Evolutionary conservation across 1,140 invertebrate species (phyloP), one percentile per base, ranked within the genome.

Genomic region (Arion vulgaris): DNA sequence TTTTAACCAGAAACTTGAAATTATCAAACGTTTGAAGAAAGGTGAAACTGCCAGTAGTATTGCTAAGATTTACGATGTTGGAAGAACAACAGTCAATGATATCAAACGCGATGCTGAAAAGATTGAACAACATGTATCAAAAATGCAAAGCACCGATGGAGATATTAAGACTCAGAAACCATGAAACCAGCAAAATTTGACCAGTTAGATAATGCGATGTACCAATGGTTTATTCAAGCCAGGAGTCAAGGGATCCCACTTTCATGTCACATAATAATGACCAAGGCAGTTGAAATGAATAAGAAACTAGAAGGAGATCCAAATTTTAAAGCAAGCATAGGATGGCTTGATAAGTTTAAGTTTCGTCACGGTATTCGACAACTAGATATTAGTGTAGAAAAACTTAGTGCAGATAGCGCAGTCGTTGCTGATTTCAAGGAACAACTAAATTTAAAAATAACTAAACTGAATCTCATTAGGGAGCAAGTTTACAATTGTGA

Each of bases 11-110:
- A 49, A 49, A 49, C 45, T 49, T 49, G 45, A 49, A 49, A 49
- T 49, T 49, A n/a, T n/a, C n/a, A n/a, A n/a, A n/a, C n/a, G n/a
- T n/a, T n/a, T n/a, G n/a, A n/a, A n/a, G n/a, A 57, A 57, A 57
- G 19, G 53, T 57, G 53, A 57, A 57, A 57, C 7, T 57, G 53
- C 53, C 19, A 57, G 9, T 11, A 57, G 53, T 57, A 57, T 19
- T 11, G 53, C 53, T 11, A 15, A 5, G 19, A 19, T 57, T 57
- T 57, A 57, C 19, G 26, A n/a, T 11, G 19, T 57, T 11, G 53
- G 53, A 57, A 23, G 53, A 57, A 57, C 53, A 57, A 57, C 53
- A 57, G 53, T 57, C 5, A 57, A 57, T 57, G 53, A 57, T 57
- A 57, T 57, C 53, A 57, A 19, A 19, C 53, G 53, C 19, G 19